Conservation (phyloP, 1,140 invertebrate species). For the Scaptomyza hsui region DNA sequence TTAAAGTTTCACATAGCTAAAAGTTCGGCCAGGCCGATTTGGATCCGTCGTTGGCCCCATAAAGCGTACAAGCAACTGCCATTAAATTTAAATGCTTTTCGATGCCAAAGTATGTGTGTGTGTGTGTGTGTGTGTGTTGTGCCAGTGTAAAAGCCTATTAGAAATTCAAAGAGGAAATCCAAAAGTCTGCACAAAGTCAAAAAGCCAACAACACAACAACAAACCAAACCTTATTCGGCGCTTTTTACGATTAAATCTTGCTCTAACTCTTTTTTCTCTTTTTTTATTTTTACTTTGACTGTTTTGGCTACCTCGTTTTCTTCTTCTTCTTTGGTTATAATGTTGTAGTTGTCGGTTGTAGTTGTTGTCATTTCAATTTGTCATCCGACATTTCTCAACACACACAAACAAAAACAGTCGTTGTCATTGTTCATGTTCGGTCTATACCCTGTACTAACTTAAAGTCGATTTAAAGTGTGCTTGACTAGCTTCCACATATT, state of each 20-base stretch:
- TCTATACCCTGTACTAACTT: slow-evolving; percentile 9
- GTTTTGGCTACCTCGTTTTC: slow-evolving; percentile 3
- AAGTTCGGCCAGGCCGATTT: background rate
- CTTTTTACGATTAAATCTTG: slow-evolving; percentile 60
- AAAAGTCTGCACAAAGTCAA: slow-evolving; percentile 17
- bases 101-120: slow-evolving; percentile 46
- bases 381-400: slow-evolving; percentile 41
- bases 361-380: slow-evolving; percentile 35
- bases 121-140: slow-evolving; percentile 7
- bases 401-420: slow-evolving; percentile 12
- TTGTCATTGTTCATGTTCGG: slow-evolving; percentile 34
- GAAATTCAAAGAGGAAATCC: slow-evolving; percentile 61
- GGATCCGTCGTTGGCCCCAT: slow-evolving; percentile 32
- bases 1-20: slow-evolving; percentile 25
- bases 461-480: no score
- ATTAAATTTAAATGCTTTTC: slow-evolving; percentile 81
- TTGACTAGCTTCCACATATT: no score
- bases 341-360: slow-evolving; percentile 12
- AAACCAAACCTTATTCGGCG: slow-evolving; percentile 2
- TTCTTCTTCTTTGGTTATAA: slow-evolving; percentile 11
- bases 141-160: slow-evolving; percentile 62
- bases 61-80: slow-evolving; percentile 71
- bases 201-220: background rate
- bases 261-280: background rate
- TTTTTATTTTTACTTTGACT: background rate